phyloP scores from a whole-genome alignment of 2,797 vertebrate genomes.

The Petrocephalus schoutedeni region DNA sequence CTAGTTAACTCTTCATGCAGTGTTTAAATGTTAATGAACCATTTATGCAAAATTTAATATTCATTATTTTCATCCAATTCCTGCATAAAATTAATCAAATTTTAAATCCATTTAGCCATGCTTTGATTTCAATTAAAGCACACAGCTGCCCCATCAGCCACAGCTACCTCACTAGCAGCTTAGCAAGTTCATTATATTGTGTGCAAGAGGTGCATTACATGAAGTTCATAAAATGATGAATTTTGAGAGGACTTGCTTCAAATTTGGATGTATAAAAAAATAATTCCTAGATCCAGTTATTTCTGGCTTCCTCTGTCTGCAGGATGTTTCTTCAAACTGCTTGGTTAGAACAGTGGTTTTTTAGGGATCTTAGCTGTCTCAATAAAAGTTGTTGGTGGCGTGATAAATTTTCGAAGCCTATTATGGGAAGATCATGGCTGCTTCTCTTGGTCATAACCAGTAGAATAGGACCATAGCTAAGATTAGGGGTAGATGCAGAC shows the following conservation, averaged over 20 bases:
- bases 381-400: neutral
- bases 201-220: neutral
- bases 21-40: slow-evolving; percentile 20
- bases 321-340: no score
- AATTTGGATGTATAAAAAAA: neutral
- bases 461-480: neutral
- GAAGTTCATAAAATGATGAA: neutral
- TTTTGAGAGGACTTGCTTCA: neutral
- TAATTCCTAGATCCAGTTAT: neutral
- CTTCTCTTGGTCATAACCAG: neutral
- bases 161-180: neutral
- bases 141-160: slow-evolving; percentile 10
- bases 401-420: neutral
- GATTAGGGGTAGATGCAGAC: neutral
- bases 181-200: neutral
- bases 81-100: slow-evolving; percentile 18
- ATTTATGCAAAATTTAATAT: slow-evolving; percentile 15
- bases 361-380: neutral
- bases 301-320: no score
- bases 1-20: neutral
- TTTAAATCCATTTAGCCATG: slow-evolving; percentile 16
- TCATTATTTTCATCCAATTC: slow-evolving; percentile 15
- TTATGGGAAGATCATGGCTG: neutral
- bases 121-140: slow-evolving; percentile 21
- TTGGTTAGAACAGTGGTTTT: neutral